Evolutionary conservation across 2,113 vertebrate genomes (phyloP), one percentile per base, ranked within the genome.

Genomic region (Grantiella picta): DNA sequence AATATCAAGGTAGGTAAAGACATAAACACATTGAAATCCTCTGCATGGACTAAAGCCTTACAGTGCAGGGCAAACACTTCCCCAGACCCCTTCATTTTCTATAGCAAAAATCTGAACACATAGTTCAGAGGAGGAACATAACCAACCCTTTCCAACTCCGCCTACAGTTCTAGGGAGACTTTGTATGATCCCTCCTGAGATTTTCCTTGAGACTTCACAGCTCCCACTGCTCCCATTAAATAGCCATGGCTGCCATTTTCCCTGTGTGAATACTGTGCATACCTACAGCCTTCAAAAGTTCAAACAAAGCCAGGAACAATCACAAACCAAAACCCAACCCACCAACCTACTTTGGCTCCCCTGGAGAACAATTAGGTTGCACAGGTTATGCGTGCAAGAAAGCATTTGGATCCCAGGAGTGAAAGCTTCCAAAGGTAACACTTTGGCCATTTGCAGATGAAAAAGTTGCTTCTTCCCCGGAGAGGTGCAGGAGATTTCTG

Each of bases 231-330:
- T 91, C 56, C 83, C 57, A 42, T 40, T 82, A 70, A 95, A 64
- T 5, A 79, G 45, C 54, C 42, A 25, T 2, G 29, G 23, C 57
- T 95, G 53, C 54, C 40, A 25, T 23, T 81, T 56, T 49, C 44
- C 40, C 66, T 68, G 31, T 40, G 71, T 47, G 59, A 84, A 57
- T 33, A 15, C 73, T 31, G 22, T 31, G 63, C 45, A 33, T 49
- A 59, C 53, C 78, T 59, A n/a, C 50, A 86, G 36, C 27, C 44
- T 77, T 56, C 36, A 28, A 42, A 69, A 27, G n/a, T 20, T 92
- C 82, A 90, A 64, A 94, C 24, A 63, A 89, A 89, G 33, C 36
- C 94, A 94, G 70, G 66, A 92, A 91, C 70, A 87, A 84, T 36
- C 28, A 47, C 47, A 66, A 79, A n/a, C 53, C 75, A 29, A 76